These are phyloP conservation scores for Argyrosomus japonicus DNA, from an alignment of 2,113 vertebrate genomes.

Conservation along the genomic window DNA sequence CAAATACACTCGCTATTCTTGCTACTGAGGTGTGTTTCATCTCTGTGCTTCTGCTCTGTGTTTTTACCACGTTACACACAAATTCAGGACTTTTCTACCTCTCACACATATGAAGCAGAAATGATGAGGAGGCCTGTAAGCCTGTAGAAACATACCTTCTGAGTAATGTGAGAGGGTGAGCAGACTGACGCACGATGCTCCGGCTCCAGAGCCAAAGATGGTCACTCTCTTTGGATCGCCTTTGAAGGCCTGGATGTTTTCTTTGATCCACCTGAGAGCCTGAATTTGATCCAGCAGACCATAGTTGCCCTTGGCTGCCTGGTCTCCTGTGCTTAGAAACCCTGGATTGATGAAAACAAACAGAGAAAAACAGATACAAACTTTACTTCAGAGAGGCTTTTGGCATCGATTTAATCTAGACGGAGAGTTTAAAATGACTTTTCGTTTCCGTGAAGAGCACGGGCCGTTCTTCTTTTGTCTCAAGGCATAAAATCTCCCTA, in stretches of 20 bases:
- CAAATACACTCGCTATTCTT: neutral
- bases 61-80: neutral
- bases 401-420: neutral
- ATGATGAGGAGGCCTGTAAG: neutral
- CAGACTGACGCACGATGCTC: conserved; percentile 96
- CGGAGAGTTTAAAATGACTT: neutral
- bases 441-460: too few relatives aligned
- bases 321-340: conserved; percentile 96
- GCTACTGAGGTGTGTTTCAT: neutral
- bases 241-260: conserved; percentile 96
- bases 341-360: conserved; percentile 81
- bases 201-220: conserved; percentile 96
- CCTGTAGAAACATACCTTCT: conserved; percentile 86
- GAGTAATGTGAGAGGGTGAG: conserved; percentile 97
- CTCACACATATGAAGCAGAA: neutral
- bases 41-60: neutral
- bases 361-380: conserved; percentile 16
- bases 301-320: conserved; percentile 97
- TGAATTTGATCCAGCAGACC: conserved; percentile 98
- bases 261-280: conserved; percentile 96
- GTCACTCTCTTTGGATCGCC: conserved; percentile 96
- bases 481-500: neutral
- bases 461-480: neutral
- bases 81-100: neutral
- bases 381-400: conserved; percentile 3